phyloP scores from a whole-genome alignment of 2,113 vertebrate species.

The Ctenodactylus gundi region DNA sequence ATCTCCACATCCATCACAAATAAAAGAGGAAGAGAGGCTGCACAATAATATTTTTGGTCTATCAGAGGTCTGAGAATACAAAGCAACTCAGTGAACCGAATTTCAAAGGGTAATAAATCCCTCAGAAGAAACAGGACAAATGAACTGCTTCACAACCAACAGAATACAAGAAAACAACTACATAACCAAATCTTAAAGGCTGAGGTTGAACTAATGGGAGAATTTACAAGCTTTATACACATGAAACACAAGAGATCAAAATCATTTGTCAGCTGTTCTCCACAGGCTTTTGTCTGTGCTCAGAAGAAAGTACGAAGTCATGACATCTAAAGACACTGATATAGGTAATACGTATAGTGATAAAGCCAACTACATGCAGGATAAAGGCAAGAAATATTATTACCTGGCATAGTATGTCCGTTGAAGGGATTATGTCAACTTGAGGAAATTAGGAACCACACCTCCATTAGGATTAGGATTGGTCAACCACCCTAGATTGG shows the following conservation, averaged over 20 bases:
- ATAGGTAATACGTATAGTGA: background rate
- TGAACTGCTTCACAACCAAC: background rate
- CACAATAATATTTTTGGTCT: background rate
- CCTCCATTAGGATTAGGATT: too few relatives aligned
- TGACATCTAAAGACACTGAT: background rate
- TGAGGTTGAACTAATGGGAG: background rate
- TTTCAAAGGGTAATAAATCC: background rate
- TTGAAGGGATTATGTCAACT: too few relatives aligned
- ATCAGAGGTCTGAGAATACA: background rate
- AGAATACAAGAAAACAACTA: background rate
- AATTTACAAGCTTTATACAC: background rate
- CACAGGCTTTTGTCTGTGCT: background rate
- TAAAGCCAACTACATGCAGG: background rate
- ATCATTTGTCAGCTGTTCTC: background rate
- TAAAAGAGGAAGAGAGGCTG: too few relatives aligned
- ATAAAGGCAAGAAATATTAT: background rate
- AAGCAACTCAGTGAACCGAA: too few relatives aligned
- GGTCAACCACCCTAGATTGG: too few relatives aligned
- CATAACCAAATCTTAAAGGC: background rate
- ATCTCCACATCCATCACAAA: background rate
- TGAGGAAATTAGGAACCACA: too few relatives aligned
- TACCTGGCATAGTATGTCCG: background rate
- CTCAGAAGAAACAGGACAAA: background rate
- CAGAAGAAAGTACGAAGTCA: background rate
- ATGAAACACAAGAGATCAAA: background rate